These are phyloP conservation scores for Crossocerus cetratus DNA, from an alignment of 2,888 invertebrate genomes.

Conservation along the genomic window DNA sequence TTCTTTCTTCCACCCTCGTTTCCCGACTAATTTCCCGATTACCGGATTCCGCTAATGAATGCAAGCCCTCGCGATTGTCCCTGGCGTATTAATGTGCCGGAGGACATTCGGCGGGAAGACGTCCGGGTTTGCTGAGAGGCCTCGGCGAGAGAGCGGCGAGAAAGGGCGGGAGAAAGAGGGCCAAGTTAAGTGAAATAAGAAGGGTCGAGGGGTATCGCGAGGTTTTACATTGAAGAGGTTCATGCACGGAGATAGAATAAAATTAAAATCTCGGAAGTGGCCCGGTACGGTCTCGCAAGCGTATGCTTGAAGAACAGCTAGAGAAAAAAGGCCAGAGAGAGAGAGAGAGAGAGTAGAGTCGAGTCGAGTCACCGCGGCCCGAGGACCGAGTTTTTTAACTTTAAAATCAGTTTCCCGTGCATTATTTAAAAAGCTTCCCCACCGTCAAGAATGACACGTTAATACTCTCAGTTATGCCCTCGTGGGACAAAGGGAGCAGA, in stretches of 20 bases:
- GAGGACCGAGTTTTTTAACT: constrained; percentile 23
- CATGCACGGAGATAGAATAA: constrained; percentile 26
- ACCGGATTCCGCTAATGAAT: background rate
- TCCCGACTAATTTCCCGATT: background rate
- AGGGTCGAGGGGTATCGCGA: constrained; percentile 15
- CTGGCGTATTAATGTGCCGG: background rate
- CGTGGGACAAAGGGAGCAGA: background rate
- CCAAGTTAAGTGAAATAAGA: constrained; percentile 17
- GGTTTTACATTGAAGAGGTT: constrained; percentile 10
- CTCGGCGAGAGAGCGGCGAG: background rate
- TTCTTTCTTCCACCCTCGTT: background rate
- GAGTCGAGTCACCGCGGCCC: background rate
- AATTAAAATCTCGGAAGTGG: constrained; percentile 35
- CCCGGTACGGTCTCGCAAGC: constrained; percentile 1
- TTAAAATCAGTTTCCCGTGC: constrained; percentile 7
- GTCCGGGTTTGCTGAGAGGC: background rate
- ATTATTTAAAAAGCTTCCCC: constrained; percentile 17
- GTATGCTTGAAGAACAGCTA: too few relatives aligned
- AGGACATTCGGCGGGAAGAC: background rate
- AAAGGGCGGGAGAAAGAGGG: background rate
- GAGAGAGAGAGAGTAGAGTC: background rate
- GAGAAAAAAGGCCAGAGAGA: too few relatives aligned
- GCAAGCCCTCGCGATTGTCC: background rate
- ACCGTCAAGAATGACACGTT: constrained; percentile 14
- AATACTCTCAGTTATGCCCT: constrained; percentile 31